Evolutionary conservation across 1,140 invertebrate species (phyloP), one percentile per base, ranked within the genome.

Genomic region (Aphidius gifuensis): DNA sequence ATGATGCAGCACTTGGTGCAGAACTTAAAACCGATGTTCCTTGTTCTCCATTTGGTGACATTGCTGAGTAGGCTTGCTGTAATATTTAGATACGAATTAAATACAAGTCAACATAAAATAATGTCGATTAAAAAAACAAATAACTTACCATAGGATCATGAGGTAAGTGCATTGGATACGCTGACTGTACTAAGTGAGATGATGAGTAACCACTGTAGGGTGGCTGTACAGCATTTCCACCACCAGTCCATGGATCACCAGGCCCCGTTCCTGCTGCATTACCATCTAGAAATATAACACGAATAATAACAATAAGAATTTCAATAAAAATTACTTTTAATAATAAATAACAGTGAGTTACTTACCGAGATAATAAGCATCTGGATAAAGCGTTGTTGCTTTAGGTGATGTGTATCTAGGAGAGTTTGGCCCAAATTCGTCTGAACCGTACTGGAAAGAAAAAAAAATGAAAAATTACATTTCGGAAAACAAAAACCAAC

Each of bases 361-460:
- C 71, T 80, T 71, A 83, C 82, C 82, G 62, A 83, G 76, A 73
- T 83, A 83, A 61, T 83, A 83, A 4, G 79, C 71, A 64, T 82
- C 82, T 39, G 79, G 72, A 66, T 81, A 81, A 51, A 81, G 70
- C 69, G 81, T 67, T 43, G 84, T 82, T 67, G 83, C 85, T 75
- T 93, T 93, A 23, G 92, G 91, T 58, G 92, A 94, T 64, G 91
- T 88, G 83, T 93, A 95, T 72, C 93, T 84, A 64, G 88, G 90
- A 9, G 91, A 92, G 73, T 93, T 91, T 77, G 89, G 85, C n/a
- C 87, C 88, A 78, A 94, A 96, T 74, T 95, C 93, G 75, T 94
- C 93, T 69, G 90, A 89, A 74, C 91, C 89, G 80, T 94, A 94
- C 90, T 93, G 85, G 46, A 83, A 88, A 75, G 75, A 70, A 76